A percentile compares a stretch with the other conserved stretches of the same genome.
Conservation (phyloP, 2,113 vertebrate genomes). For the Percina caprodes region DNA sequence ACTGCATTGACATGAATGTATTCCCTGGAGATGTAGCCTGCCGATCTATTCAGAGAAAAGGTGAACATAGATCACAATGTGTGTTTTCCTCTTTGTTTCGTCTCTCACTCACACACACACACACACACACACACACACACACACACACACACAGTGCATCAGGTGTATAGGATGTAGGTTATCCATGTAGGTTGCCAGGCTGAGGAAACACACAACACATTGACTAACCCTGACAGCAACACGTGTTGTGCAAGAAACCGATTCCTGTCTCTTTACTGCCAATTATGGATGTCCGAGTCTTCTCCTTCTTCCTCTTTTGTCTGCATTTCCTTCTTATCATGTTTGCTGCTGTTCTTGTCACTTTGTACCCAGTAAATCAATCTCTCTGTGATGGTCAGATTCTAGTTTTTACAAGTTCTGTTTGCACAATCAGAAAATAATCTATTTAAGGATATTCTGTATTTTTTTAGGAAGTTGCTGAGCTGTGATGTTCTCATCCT, state of each 20-base stretch:
- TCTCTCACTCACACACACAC: neutral
- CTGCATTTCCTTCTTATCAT: neutral
- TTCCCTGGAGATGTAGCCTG: neutral
- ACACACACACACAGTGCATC: neutral
- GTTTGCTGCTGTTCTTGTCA: neutral
- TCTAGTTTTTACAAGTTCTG: neutral
- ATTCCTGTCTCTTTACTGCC: neutral
- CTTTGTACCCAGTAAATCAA: neutral
- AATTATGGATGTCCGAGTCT: neutral
- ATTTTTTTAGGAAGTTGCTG: neutral
- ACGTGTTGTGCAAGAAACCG: neutral
- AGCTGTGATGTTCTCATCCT: neutral
- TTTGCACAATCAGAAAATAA: neutral
- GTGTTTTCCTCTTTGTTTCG: no score
- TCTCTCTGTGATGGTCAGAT: neutral
- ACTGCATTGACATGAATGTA: neutral
- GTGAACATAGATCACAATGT: no score
- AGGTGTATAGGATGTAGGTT: constrained; percentile 8
- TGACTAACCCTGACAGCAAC: constrained; percentile 24
- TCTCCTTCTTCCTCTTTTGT: neutral
- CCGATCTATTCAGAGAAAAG: no score
- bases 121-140: neutral
- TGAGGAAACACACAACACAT: constrained; percentile 5
- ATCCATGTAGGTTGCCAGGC: constrained; percentile 9
- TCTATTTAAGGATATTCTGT: neutral